Evolutionary conservation across 2,113 vertebrate species (phyloP), one percentile per base, ranked within the genome.

Genomic region (Pomatorhinus ruficollis): DNA sequence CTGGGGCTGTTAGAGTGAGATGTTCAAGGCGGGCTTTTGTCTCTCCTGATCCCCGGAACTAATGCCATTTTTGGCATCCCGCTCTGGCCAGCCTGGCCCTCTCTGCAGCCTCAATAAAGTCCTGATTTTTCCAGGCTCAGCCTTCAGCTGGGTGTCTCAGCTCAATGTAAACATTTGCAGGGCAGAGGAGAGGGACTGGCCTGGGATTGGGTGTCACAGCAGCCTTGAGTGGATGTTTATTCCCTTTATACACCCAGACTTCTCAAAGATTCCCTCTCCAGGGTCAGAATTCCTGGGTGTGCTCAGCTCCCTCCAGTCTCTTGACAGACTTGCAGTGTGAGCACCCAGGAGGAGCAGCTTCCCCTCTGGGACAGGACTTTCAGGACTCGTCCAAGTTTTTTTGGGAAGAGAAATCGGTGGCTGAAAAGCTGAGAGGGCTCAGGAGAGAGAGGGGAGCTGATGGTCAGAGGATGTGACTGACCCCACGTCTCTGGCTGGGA

Each of bases 31-130:
- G 71, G 47, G 21, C 1, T 60, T 76, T 89, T 95, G 78, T 74
- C 30, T 77, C 59, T n/a, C 69, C 66, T 71, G 66, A 90, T 89
- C 95, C 84, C 94, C 93, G 79, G 66, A 81, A 75, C 71, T 76
- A 95, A 91, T 87, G 87, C 88, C 65, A 21, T 30, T 94, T 96
- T 95, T 97, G 97, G 96, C 86, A 72, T 63, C 72, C 65, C 76
- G 79, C 44, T 77, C 89, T 28, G 53, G 68, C 71, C 97, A 82
- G 68, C 57, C 54, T 12, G 45, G 21, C 23, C 10, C 66, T 30
- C 30, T 16, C n/a, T 47, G 47, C 64, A n/a, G 56, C 56, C 42
- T 13, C 2, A 59, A 4, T 3, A 2, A n/a, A 7, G 2, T 13
- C 37, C 22, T 27, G 47, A 5, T 35, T 61, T 61, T 35, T 97